Base-by-base conservation (phyloP, 1,140 invertebrate genomes). In the Megalonaias nervosa region DNA sequence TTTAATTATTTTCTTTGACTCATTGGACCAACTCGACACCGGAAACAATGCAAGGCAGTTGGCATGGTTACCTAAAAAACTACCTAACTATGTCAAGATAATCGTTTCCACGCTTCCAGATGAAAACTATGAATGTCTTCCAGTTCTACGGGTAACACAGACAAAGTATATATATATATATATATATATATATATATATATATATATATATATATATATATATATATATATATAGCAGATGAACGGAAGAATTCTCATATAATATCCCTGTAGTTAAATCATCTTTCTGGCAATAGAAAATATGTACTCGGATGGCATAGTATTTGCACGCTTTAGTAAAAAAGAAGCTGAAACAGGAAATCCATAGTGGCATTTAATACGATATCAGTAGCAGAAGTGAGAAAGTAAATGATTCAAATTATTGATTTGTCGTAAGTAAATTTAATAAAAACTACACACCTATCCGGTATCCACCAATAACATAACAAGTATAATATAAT, bases 81-180 rank as follows among this genome's bases (percentile, higher is more conserved):
- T 90, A 4, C 82, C 85, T 19, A 19, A 38, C 9, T 75, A 85
- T 79, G 86, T 88, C 0, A 86, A 86, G 71, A 94, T 98, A 81
- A 94, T 98, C n/a, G 94, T 98, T 14, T 90, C 89, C 2, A 88
- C 88, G 4, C 76, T 90, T 64, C 84, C 87, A 2, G 87, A 89
- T 16, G 71, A 78, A n/a, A 70, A 84, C 56, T 87, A 86, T 67
- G 81, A 87, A 72, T 78, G 76, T 11, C 86, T 87, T 71, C 85
- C 86, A 9, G 57, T 65, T 59, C 69, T 88, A 17, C 73, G 83
- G 84, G 86, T 88, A 75, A 74, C 4, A 64, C 2, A 15, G 38
- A 21, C 21, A 13, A 23, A 17, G 3, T 62, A n/a, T 59, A 17
- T 58, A 13, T 57, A 4, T 57, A 14, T 72, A 9, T 62, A 58